These are phyloP conservation scores for Ostrea edulis DNA, from an alignment of 1,140 invertebrate species.

Conservation along the genomic window DNA sequence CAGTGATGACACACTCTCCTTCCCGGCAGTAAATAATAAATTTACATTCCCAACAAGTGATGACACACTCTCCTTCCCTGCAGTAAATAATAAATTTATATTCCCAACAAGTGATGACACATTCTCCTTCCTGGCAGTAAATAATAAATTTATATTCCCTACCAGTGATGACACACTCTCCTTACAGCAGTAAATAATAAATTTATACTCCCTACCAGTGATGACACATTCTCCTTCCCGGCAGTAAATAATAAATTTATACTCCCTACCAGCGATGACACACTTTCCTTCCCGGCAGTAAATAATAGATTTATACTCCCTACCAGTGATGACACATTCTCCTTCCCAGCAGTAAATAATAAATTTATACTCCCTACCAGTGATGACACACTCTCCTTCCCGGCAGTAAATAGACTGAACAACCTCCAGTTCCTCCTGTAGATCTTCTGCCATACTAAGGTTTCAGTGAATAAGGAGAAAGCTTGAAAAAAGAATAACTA, in stretches of 20 bases:
- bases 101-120: no score
- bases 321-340: no score
- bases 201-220: no score
- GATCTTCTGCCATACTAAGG: not conserved
- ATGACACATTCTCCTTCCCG: conserved; percentile 4
- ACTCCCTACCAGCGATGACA: not conserved
- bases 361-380: no score
- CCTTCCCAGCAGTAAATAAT: no score
- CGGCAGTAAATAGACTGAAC: conserved; percentile 42
- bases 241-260: conserved; percentile 43
- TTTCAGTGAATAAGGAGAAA: not conserved
- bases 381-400: conserved; percentile 30
- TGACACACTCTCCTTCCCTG: no score
- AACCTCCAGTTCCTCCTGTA: conserved; percentile 19
- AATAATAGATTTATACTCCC: no score
- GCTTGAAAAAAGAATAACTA: not conserved
- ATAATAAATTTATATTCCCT: no score
- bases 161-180: conserved; percentile 29
- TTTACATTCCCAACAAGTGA: no score
- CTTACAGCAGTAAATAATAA: conserved; percentile 38
- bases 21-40: conserved; percentile 37
- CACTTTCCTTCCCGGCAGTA: conserved; percentile 42
- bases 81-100: no score
- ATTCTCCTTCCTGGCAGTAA: no score
- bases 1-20: conserved; percentile 32